Percentiles rank a stretch among this genome's conserved stretches.
phyloP scores from a whole-genome alignment of 2,888 invertebrate species.

The Celastrina argiolus region DNA sequence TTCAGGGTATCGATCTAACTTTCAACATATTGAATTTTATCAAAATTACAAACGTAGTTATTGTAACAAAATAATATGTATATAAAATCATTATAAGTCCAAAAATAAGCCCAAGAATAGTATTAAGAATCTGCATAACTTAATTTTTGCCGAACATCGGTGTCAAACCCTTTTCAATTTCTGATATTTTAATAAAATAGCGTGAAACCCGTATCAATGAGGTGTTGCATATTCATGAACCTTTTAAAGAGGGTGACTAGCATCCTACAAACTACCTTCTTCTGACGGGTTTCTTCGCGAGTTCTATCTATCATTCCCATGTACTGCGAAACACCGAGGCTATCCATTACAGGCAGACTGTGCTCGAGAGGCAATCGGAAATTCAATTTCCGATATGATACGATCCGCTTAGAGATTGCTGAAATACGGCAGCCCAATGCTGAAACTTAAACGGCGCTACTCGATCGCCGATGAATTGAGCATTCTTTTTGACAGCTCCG shows the following conservation, averaged over 20 bases:
- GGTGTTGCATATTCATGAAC: not conserved
- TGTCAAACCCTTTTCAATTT: slow-evolving; percentile 8
- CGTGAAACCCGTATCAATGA: not conserved
- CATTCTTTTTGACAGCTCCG: slow-evolving; percentile 12
- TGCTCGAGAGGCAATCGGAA: slow-evolving; percentile 61
- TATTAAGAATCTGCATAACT: not conserved
- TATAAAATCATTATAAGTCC: no score
- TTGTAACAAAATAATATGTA: no score
- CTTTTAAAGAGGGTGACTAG: not conserved
- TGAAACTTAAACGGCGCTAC: slow-evolving; percentile 36
- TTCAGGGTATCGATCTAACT: no score
- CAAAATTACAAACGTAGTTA: no score
- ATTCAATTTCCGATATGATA: slow-evolving; percentile 68
- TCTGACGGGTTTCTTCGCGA: slow-evolving; percentile 14
- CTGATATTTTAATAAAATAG: slow-evolving; percentile 1
- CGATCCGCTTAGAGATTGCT: slow-evolving; percentile 68
- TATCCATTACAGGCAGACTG: slow-evolving; percentile 53
- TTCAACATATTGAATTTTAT: no score
- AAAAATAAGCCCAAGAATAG: no score
- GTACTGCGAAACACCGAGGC: slow-evolving; percentile 48
- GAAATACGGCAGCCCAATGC: slow-evolving; percentile 48
- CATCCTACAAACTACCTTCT: slow-evolving; percentile 22
- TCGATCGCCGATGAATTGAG: slow-evolving; percentile 25
- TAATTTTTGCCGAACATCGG: not conserved
- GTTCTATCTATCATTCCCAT: slow-evolving; percentile 53